Percentiles rank a stretch among this genome's conserved stretches.
Evolutionary conservation across 2,797 vertebrate species (phyloP).

Genomic region (Ataeniobius toweri): DNA sequence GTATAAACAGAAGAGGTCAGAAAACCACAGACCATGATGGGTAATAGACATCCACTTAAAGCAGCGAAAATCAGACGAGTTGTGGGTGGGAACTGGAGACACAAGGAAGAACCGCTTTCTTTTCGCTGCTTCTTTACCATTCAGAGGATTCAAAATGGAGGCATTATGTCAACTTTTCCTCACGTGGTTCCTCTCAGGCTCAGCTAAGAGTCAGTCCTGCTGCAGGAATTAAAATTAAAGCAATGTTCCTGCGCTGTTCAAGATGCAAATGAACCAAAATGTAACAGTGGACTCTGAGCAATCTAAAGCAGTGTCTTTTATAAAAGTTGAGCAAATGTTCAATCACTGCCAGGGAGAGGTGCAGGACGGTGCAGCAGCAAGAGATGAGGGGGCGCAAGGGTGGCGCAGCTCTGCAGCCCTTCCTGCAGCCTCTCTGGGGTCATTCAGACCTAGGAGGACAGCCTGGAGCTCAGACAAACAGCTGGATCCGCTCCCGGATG

Average conservation of each 20-base stretch:
- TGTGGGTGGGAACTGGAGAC: conserved; percentile 25
- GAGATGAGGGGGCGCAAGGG: conserved; percentile 2
- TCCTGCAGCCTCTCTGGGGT: conserved; percentile 12
- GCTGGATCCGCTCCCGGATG: conserved; percentile 93
- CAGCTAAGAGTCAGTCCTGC: conserved; percentile 12
- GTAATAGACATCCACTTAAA: conserved; percentile 77
- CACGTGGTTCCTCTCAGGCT: conserved; percentile 11
- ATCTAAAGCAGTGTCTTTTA: conserved; percentile 33
- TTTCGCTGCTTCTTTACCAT: conserved; percentile 13
- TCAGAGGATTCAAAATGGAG: conserved; percentile 26
- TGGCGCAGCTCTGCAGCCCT: neutral
- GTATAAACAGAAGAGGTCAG: conserved; percentile 73
- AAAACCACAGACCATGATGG: conserved; percentile 67
- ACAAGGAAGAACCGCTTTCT: conserved; percentile 5
- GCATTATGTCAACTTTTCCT: neutral
- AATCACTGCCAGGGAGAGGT: neutral
- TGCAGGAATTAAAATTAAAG: conserved; percentile 12
- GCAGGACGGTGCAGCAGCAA: conserved; percentile 27
- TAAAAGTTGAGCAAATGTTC: conserved; percentile 31
- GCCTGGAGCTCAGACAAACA: conserved; percentile 86
- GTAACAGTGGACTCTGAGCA: conserved; percentile 40
- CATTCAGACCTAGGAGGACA: conserved; percentile 9
- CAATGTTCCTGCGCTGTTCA: conserved; percentile 13
- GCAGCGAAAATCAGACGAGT: conserved; percentile 61
- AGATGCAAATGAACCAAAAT: conserved; percentile 37